Percentiles rank a stretch among this genome's conserved stretches.
These are phyloP conservation scores for Helobdella robusta DNA, from an alignment of 2,888 invertebrate species.

Conservation along the genomic window DNA sequence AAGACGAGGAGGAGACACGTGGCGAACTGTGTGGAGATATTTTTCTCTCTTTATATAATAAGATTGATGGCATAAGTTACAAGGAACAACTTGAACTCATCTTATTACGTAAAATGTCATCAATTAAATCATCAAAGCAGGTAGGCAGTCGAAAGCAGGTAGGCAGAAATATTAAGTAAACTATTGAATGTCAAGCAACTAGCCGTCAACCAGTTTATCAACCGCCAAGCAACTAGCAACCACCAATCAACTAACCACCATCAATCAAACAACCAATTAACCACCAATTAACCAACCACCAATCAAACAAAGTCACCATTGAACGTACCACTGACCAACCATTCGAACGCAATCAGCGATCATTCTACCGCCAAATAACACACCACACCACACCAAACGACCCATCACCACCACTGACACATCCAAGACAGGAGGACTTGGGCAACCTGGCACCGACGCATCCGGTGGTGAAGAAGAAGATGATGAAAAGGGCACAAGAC, in stretches of 20 bases:
- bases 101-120: not conserved
- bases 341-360: not conserved
- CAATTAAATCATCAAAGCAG: not conserved
- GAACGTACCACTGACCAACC: not conserved
- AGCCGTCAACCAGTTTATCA: not conserved
- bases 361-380: not conserved
- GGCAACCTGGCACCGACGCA: not conserved
- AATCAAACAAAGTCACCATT: not conserved
- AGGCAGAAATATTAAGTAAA: not conserved
- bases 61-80: too few relatives aligned
- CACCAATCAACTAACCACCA: not conserved
- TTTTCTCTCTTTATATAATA: too few relatives aligned
- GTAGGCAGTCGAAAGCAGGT: not conserved
- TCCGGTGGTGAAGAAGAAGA: constrained; percentile 1
- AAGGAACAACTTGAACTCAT: too few relatives aligned
- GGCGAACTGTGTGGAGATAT: constrained; percentile 5
- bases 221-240: not conserved
- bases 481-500: not conserved
- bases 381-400: not conserved
- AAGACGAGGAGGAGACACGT: constrained; percentile 13
- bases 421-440: not conserved
- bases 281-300: not conserved
- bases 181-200: not conserved
- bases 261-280: not conserved
- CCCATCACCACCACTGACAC: not conserved